Conservation (phyloP, 2,797 vertebrate species). For the Galaxias olidus region DNA sequence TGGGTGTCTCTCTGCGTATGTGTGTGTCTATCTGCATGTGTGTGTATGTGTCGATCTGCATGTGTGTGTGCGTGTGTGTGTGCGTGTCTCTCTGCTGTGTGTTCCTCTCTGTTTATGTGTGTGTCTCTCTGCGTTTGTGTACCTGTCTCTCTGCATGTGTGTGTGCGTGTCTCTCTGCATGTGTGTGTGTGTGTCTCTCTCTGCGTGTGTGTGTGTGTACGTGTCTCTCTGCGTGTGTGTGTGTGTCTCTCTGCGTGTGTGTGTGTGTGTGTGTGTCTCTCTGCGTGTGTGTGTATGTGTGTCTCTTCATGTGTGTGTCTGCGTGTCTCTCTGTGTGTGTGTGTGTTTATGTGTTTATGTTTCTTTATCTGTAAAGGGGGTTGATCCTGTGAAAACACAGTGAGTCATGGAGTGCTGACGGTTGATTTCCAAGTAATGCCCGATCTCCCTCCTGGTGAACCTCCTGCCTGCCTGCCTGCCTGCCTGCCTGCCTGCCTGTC, state of each 20-base stretch:
- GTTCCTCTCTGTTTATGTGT: too few relatives aligned
- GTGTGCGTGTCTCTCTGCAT: neutral
- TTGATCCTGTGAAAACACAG: conserved; percentile 22
- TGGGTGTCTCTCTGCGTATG: too few relatives aligned
- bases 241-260: neutral
- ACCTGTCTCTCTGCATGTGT: neutral
- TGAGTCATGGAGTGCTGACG: conserved; percentile 36
- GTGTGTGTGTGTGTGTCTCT: conserved; percentile 5
- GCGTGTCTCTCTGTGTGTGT: conserved; percentile 3
- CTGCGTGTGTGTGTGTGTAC: neutral
- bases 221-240: neutral
- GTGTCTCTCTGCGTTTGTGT: neutral
- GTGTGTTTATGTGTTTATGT: neutral
- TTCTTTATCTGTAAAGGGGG: conserved; percentile 9
- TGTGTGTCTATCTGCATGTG: neutral
- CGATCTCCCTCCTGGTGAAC: conserved; percentile 2
- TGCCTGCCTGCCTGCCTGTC: neutral
- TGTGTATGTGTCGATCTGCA: too few relatives aligned
- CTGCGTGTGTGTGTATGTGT: neutral
- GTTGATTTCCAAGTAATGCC: conserved; percentile 30
- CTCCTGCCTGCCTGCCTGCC: neutral
- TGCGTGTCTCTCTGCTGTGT: too few relatives aligned
- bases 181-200: conserved; percentile 1
- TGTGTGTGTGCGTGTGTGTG: conserved; percentile 1
- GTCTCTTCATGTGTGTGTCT: conserved; percentile 8